These are phyloP conservation scores for Spongilla lacustris DNA, from an alignment of 37 sponge, comb jelly and placozoan genomes.

Conservation along the genomic window DNA sequence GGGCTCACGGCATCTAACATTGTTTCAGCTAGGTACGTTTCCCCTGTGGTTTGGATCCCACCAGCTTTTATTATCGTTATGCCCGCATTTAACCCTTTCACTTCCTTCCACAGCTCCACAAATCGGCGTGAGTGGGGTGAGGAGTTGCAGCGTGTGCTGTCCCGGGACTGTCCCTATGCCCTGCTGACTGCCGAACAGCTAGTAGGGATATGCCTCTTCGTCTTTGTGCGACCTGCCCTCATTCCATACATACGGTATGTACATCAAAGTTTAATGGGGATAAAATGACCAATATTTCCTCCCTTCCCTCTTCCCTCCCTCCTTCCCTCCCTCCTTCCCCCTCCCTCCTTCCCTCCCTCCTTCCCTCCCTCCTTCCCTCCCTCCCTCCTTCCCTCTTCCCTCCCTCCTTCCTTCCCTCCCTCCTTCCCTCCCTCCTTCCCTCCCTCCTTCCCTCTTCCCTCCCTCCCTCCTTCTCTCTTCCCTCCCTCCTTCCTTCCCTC, in stretches of 20 bases:
- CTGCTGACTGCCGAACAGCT: conserved; percentile 95
- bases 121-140: conserved; percentile 90
- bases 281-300: no score
- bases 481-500: not conserved
- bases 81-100: not conserved
- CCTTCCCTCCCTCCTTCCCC: not conserved
- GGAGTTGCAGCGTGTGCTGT: conserved; percentile 87
- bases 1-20: conserved; percentile 92
- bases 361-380: not conserved
- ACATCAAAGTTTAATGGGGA: no score
- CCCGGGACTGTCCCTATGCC: conserved; percentile 70
- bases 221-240: conserved; percentile 87
- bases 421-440: not conserved
- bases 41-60: not conserved
- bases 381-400: not conserved
- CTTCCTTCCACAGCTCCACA: conserved; percentile 60
- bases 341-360: not conserved
- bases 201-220: conserved; percentile 95
- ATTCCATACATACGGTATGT: conserved; percentile 86
- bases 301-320: not conserved
- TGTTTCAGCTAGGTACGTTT: conserved; percentile 81
- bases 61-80: no score
- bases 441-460: not conserved
- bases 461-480: not conserved
- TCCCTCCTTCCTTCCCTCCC: not conserved